Evolutionary conservation across 2,888 invertebrate genomes (phyloP).

Genomic region (Anoncus sp.): DNA sequence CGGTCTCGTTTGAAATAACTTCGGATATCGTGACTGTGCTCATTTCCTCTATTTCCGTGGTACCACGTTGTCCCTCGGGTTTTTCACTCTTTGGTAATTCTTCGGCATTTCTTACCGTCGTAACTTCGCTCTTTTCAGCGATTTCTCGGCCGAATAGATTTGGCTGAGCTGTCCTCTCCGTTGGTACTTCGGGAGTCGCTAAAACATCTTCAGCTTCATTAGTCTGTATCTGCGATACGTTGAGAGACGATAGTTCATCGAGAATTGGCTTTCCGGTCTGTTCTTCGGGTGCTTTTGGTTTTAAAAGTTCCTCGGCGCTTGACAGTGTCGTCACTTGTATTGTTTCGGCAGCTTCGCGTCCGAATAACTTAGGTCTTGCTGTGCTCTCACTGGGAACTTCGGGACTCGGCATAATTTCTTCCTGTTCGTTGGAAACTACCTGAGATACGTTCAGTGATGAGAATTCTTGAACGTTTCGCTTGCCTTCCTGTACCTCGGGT

Average conservation of each 20-base stretch:
- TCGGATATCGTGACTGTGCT: constrained; percentile 75
- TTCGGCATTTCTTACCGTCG: constrained; percentile 70
- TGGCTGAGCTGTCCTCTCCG: constrained; percentile 79
- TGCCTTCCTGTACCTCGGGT: constrained; percentile 71
- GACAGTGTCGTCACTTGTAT: constrained; percentile 67
- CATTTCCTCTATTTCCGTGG: constrained; percentile 73
- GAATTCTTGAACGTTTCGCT: constrained; percentile 69
- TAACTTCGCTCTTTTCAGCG: constrained; percentile 76
- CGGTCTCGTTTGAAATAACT: constrained; percentile 75
- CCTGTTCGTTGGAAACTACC: constrained; percentile 68
- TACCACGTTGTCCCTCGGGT: constrained; percentile 72
- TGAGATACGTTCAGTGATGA: constrained; percentile 63
- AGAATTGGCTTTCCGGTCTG: constrained; percentile 73
- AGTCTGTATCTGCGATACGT: constrained; percentile 74
- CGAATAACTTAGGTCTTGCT: constrained; percentile 78
- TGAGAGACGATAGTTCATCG: constrained; percentile 74
- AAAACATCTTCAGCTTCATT: constrained; percentile 75
- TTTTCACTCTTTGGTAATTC: constrained; percentile 66
- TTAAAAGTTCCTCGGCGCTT: constrained; percentile 68
- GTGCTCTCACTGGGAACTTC: constrained; percentile 78
- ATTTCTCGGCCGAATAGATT: constrained; percentile 80
- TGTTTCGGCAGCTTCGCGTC: constrained; percentile 74
- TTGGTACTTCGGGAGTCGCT: constrained; percentile 71
- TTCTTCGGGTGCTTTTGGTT: constrained; percentile 65
- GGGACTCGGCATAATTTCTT: constrained; percentile 61